Evolutionary conservation across 2,888 invertebrate genomes (phyloP), one percentile per base, ranked within the genome.

Genomic region (Lutraria lutraria): DNA sequence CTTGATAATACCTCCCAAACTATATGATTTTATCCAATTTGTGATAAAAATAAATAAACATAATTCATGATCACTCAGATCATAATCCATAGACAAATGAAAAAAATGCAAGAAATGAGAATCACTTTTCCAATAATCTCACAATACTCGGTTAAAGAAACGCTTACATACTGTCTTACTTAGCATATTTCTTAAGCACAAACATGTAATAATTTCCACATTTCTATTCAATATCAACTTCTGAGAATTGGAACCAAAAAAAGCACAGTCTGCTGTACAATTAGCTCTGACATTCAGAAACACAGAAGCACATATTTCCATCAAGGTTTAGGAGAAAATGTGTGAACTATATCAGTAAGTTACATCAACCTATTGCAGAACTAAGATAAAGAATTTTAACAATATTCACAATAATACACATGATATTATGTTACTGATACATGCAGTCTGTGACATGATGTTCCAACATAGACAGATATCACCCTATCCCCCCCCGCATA

Each of bases 361-460:
- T 68, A 68, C n/a, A 68, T 68, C 63, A 68, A 68, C 63, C n/a
- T 68, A 68, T 68, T 68, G 63, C 63, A 68, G 12, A 68, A 68
- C n/a, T 8, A 25, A 8, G 63, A 68, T 68, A 68, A 68, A 25
- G 63, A 68, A 25, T 25, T 68, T 68, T 68, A 25, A 68, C 25
- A n/a, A 68, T 68, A 25, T 25, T 12, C 63, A 68, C 63, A 68
- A 68, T 68, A 68, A 68, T 13, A 68, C n/a, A n/a, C 25, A 25
- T 43, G 43, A 43, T 43, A 43, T 43, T 2, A 43, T 43, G 43
- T 43, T 25, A 68, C 63, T 68, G n/a, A 25, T 68, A 25, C 63
- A 25, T 68, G n/a, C 63, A 68, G 13, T 25, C 25, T 68, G 63
- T 68, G 63, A 68, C 25, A 68, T 25, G 63, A n/a, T 8, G 0